Conservation (phyloP, 2,113 vertebrate genomes). For the Anser cygnoides region DNA sequence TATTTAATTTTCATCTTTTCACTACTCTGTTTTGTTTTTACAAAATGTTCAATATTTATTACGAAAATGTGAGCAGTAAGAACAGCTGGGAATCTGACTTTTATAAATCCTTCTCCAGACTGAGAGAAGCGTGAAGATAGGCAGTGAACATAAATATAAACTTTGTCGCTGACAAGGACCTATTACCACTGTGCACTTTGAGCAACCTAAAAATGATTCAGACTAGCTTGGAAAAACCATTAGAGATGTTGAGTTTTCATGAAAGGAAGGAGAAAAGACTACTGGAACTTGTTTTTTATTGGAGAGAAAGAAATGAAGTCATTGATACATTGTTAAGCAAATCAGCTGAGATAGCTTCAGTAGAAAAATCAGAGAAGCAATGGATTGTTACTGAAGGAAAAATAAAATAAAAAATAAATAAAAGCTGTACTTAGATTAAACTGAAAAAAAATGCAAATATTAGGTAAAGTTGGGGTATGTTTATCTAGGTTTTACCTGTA, state of each 20-base stretch:
- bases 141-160: background rate
- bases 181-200: background rate
- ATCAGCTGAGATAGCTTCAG: background rate
- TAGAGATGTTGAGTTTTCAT: background rate
- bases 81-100: slow-evolving; percentile 6
- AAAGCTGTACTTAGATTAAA: background rate
- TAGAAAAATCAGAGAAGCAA: background rate
- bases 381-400: background rate
- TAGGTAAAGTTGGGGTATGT: background rate
- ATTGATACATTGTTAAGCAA: background rate
- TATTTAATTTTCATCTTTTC: background rate
- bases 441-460: background rate
- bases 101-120: background rate
- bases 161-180: background rate
- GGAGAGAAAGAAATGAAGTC: background rate
- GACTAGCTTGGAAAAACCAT: background rate
- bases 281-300: background rate
- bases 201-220: background rate
- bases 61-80: background rate
- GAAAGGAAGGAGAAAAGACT: background rate
- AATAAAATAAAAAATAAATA: background rate
- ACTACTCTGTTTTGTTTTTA: background rate
- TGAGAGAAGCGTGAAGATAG: background rate
- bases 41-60: background rate
- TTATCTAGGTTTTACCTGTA: background rate